Evolutionary conservation across 2,888 invertebrate species (phyloP).

Genomic region (Muscina levida): DNA sequence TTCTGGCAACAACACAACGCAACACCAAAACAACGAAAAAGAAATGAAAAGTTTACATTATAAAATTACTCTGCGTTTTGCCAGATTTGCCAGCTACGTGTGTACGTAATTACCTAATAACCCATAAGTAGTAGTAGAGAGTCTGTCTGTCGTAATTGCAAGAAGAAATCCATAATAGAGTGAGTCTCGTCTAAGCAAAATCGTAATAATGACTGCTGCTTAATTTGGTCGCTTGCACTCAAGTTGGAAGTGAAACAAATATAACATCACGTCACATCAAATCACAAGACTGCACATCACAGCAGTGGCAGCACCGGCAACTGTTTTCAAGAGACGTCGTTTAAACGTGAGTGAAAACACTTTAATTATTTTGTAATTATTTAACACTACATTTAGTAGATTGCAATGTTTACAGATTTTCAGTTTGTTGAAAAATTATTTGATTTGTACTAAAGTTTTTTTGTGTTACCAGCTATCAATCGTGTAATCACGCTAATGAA

Average conservation of each 20-base stretch:
- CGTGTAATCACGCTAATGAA: too few relatives aligned
- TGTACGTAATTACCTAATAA: slow-evolving; percentile 45
- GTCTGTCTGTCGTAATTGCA: slow-evolving; percentile 24
- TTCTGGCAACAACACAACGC: too few relatives aligned
- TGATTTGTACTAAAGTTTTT: background rate
- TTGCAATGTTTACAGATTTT: background rate
- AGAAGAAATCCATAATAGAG: slow-evolving; percentile 19
- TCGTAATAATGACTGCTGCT: slow-evolving; percentile 15
- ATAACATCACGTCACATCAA: background rate
- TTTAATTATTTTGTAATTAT: slow-evolving; percentile 59
- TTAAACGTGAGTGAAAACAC: slow-evolving; percentile 57
- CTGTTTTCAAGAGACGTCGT: background rate
- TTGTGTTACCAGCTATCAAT: background rate
- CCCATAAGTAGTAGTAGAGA: slow-evolving; percentile 31
- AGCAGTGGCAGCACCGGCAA: too few relatives aligned
- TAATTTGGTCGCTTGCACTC: background rate
- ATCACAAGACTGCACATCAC: background rate
- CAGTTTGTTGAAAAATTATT: too few relatives aligned
- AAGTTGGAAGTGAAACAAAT: background rate
- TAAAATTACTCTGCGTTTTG: too few relatives aligned
- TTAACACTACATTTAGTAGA: slow-evolving; percentile 40
- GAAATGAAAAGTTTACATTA: slow-evolving; percentile 13
- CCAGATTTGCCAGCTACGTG: too few relatives aligned
- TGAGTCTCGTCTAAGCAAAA: slow-evolving; percentile 20
- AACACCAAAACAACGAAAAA: background rate